Conservation (phyloP, 2,888 invertebrate genomes). For the Melanostoma mellinum region DNA sequence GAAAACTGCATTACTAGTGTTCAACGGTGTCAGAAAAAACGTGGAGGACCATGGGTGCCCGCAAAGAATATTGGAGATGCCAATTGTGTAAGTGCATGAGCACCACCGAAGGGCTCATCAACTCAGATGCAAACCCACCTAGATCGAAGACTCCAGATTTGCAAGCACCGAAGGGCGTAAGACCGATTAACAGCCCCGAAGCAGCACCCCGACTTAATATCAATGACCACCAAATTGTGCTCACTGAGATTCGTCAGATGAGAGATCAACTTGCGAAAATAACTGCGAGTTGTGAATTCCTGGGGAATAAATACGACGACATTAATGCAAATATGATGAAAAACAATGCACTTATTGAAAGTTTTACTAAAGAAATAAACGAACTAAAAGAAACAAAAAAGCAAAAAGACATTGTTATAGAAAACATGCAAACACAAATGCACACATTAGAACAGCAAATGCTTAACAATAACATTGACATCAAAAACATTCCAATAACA, state of each 20-base stretch:
- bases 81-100: not conserved
- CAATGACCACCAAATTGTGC: not conserved
- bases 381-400: conserved; percentile 26
- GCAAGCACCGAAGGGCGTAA: too few species aligned
- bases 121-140: too few species aligned
- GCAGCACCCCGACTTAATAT: not conserved
- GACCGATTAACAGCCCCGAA: not conserved
- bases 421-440: conserved; percentile 40
- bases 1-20: conserved; percentile 13
- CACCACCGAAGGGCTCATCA: not conserved
- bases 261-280: conserved; percentile 2
- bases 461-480: conserved; percentile 32
- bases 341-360: conserved; percentile 9
- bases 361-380: conserved; percentile 10
- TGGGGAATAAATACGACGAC: conserved; percentile 11
- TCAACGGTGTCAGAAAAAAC: conserved; percentile 6
- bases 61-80: not conserved
- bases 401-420: conserved; percentile 20
- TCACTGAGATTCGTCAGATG: not conserved
- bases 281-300: conserved; percentile 10
- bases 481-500: conserved; percentile 22
- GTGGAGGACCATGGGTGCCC: conserved; percentile 9
- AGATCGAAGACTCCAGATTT: too few species aligned
- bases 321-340: conserved; percentile 15
- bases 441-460: conserved; percentile 36